phyloP scores from a whole-genome alignment of 2,888 invertebrate genomes.

The Xestia c-nigrum region DNA sequence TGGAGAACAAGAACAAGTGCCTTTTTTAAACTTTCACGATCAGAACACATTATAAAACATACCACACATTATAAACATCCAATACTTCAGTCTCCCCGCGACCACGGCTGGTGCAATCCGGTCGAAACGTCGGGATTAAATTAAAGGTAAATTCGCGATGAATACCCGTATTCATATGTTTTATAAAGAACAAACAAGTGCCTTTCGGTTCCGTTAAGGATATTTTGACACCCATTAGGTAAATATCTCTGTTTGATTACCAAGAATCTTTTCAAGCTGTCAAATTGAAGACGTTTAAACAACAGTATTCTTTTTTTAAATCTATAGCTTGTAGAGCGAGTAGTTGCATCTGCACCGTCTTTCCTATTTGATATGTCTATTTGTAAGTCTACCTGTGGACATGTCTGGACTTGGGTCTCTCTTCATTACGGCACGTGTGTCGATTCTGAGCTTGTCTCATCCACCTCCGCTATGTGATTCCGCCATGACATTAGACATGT shows the following conservation, averaged over 20 bases:
- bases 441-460: conserved; percentile 24
- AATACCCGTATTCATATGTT: no score
- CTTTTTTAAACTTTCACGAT: no score
- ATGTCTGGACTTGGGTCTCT: background rate
- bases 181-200: no score
- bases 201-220: no score
- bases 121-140: no score
- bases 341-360: background rate
- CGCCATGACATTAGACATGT: conserved; percentile 2
- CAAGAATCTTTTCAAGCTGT: background rate
- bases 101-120: no score
- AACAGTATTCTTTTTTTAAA: background rate
- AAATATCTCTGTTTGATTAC: background rate
- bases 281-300: background rate
- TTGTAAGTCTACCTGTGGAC: background rate
- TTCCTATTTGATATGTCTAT: background rate
- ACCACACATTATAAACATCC: no score
- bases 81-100: no score
- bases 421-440: conserved; percentile 27
- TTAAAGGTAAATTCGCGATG: no score
- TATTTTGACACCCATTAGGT: no score
- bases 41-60: no score
- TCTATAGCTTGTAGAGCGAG: background rate
- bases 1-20: no score
- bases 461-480: conserved; percentile 9